Percentiles rank a stretch among this genome's conserved stretches.
Conservation (phyloP, 2,888 invertebrate genomes). For the Drosophila ezoana region DNA sequence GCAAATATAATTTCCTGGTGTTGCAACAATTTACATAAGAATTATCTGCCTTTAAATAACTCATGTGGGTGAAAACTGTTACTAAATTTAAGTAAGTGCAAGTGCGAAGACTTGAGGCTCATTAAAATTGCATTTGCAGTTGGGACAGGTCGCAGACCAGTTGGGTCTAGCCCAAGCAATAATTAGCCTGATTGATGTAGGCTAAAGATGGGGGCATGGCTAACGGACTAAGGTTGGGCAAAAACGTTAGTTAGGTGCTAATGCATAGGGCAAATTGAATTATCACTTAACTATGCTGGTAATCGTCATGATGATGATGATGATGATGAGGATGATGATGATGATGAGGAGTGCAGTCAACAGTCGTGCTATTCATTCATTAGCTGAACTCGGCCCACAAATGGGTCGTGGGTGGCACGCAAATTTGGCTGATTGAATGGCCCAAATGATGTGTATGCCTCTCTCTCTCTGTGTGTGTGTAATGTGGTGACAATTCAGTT, state of each 20-base stretch:
- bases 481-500: conserved; percentile 74
- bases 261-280: conserved; percentile 73
- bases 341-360: conserved; percentile 37
- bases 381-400: conserved; percentile 46
- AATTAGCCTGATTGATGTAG: conserved; percentile 45
- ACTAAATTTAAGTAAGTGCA: conserved; percentile 13
- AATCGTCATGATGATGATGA: conserved; percentile 15
- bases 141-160: conserved; percentile 16
- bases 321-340: conserved; percentile 32
- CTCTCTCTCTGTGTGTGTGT: conserved; percentile 15
- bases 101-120: conserved; percentile 21
- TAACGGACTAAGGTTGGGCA: conserved; percentile 27
- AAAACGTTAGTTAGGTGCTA: conserved; percentile 72
- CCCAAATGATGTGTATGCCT: conserved; percentile 27
- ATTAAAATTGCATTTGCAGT: conserved; percentile 65
- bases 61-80: conserved; percentile 16
- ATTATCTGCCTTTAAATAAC: conserved; percentile 21
- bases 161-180: conserved; percentile 14
- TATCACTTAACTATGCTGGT: conserved; percentile 57
- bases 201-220: conserved; percentile 28
- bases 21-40: conserved; percentile 55
- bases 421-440: conserved; percentile 65
- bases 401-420: conserved; percentile 31
- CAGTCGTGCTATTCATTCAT: conserved; percentile 66
- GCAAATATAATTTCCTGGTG: conserved; percentile 18